Conservation (phyloP, 2,797 vertebrate genomes). For the Leontopithecus rosalia region DNA sequence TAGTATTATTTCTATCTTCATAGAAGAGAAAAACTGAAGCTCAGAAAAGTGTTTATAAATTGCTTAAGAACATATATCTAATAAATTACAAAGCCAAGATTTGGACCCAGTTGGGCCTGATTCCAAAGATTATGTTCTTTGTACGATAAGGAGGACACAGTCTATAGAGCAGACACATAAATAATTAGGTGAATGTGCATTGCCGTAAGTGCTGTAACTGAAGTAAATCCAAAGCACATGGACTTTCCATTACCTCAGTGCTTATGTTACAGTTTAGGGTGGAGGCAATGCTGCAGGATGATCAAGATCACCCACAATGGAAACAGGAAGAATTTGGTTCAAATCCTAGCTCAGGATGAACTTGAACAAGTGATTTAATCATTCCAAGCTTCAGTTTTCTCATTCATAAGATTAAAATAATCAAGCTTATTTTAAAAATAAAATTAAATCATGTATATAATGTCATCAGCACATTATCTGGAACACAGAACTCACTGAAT, state of each 20-base stretch:
- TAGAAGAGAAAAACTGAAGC: background rate
- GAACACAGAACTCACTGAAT: background rate
- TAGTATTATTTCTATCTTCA: background rate
- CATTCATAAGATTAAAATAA: slow-evolving; percentile 19
- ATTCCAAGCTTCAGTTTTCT: background rate
- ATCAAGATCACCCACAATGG: background rate
- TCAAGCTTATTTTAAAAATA: slow-evolving; percentile 20
- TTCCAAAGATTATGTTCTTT: background rate
- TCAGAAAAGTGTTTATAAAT: background rate
- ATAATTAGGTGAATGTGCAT: background rate
- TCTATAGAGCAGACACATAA: background rate
- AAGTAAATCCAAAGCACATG: background rate
- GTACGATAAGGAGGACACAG: background rate
- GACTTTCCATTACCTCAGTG: background rate
- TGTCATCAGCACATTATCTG: slow-evolving; percentile 7
- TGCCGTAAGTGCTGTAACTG: background rate
- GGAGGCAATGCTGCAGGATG: background rate
- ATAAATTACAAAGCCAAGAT: background rate
- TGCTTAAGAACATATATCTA: background rate
- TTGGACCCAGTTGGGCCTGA: background rate
- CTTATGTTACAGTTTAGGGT: background rate
- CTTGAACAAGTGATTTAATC: background rate
- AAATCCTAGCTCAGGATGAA: background rate
- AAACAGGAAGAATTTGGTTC: slow-evolving; percentile 57
- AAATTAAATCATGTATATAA: slow-evolving; percentile 13